These are phyloP conservation scores for Aselliscus stoliczkanus DNA, from an alignment of 2,797 vertebrate species.

Conservation along the genomic window DNA sequence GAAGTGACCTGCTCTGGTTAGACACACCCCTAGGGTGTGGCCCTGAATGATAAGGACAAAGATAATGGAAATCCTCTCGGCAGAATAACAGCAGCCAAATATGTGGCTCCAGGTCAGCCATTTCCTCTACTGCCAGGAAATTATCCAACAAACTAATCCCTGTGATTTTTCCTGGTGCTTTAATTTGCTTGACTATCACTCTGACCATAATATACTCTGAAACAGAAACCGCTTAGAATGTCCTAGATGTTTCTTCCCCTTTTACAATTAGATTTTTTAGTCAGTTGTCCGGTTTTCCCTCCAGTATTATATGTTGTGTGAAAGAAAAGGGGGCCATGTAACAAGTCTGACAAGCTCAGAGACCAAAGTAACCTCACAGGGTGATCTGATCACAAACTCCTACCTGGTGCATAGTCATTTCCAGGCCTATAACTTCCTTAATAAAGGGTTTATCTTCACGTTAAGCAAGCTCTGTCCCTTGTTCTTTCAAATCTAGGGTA, in stretches of 20 bases:
- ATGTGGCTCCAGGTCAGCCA: not conserved
- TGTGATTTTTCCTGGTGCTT: not conserved
- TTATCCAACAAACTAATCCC: not conserved
- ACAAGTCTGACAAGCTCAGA: too few species aligned
- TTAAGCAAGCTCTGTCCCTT: too few species aligned
- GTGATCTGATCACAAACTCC: too few species aligned
- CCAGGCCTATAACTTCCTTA: too few species aligned
- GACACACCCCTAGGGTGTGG: not conserved
- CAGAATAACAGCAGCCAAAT: not conserved
- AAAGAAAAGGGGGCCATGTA: too few species aligned
- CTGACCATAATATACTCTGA: not conserved
- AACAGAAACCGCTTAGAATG: not conserved
- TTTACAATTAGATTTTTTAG: not conserved
- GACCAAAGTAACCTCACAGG: too few species aligned
- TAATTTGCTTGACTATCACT: not conserved
- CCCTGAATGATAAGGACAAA: not conserved
- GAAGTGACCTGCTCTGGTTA: not conserved
- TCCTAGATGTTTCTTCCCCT: not conserved
- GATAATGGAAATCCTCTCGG: not conserved
- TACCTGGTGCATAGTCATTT: too few species aligned
- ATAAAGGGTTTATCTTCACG: too few species aligned
- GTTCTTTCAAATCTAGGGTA: too few species aligned
- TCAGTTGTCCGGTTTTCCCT: not conserved
- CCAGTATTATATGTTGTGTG: not conserved
- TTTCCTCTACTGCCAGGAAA: not conserved